Percentiles rank a stretch among this genome's conserved stretches.
Conservation (phyloP, 2,797 vertebrate genomes). For the Tragelaphus oryx region DNA sequence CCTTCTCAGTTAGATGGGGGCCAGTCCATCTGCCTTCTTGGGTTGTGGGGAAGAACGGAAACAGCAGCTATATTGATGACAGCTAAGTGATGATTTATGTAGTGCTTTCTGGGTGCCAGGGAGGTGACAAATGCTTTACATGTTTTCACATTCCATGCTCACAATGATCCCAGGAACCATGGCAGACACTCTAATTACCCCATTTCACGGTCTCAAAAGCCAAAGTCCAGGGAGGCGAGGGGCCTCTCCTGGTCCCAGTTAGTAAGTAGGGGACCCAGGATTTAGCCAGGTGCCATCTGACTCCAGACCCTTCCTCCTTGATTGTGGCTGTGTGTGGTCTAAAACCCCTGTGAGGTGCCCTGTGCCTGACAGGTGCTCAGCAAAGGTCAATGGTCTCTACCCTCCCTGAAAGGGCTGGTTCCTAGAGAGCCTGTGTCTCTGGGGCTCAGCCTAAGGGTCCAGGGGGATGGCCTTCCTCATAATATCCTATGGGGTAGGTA, state of each 20-base stretch:
- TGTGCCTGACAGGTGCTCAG: background rate
- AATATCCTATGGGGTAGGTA: background rate
- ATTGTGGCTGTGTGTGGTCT: background rate
- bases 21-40: rapidly evolving
- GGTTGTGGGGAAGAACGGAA: background rate
- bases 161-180: background rate
- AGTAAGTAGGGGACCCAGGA: background rate
- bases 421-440: background rate
- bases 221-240: background rate
- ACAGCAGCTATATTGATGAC: rapidly evolving
- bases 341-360: rapidly evolving
- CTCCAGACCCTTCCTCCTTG: background rate
- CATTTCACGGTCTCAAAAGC: background rate
- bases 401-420: background rate
- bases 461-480: background rate
- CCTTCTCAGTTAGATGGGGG: background rate
- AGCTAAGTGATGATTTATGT: background rate
- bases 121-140: background rate
- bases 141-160: background rate
- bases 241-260: background rate
- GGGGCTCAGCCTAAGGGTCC: background rate
- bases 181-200: background rate
- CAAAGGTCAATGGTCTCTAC: background rate
- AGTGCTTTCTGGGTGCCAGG: background rate
- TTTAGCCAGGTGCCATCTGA: background rate